Evolutionary conservation across 1,140 invertebrate species (phyloP).

Genomic region (Nixonia krombeini): DNA sequence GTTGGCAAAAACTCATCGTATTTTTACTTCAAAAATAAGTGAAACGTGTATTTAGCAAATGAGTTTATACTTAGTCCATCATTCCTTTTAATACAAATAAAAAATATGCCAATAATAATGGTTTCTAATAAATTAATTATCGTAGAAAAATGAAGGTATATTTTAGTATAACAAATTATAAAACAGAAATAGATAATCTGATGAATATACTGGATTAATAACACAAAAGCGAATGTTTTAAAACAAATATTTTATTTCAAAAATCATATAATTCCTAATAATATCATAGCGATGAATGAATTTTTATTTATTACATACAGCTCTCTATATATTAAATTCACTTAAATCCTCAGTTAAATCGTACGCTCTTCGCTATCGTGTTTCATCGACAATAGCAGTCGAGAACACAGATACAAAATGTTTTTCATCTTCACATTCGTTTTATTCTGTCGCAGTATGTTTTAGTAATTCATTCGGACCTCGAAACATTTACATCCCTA

Average conservation of each 20-base stretch:
- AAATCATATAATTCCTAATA: slow-evolving; percentile 69
- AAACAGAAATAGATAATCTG: not conserved
- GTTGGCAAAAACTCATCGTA: no score
- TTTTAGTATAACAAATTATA: no score
- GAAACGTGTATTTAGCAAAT: no score
- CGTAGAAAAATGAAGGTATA: no score
- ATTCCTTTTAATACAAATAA: slow-evolving; percentile 12
- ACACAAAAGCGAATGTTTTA: slow-evolving; percentile 46
- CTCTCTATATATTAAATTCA: slow-evolving; percentile 69
- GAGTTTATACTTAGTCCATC: slow-evolving; percentile 3
- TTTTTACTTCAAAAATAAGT: no score
- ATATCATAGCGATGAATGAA: slow-evolving; percentile 62
- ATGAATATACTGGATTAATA: not conserved
- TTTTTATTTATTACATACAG: slow-evolving; percentile 65
- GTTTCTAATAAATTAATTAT: no score
- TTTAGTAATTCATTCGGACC: slow-evolving; percentile 8
- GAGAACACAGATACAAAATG: slow-evolving; percentile 65
- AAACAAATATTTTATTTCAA: slow-evolving; percentile 71
- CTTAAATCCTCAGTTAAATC: slow-evolving; percentile 66
- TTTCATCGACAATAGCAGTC: slow-evolving; percentile 62
- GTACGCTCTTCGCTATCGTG: slow-evolving; percentile 61
- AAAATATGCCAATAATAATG: no score
- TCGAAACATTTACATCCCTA: slow-evolving; percentile 5
- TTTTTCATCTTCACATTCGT: slow-evolving; percentile 38
- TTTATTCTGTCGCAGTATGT: slow-evolving; percentile 16